Evolutionary conservation across 2,888 invertebrate genomes (phyloP).

Genomic region (Rotaria macrura): DNA sequence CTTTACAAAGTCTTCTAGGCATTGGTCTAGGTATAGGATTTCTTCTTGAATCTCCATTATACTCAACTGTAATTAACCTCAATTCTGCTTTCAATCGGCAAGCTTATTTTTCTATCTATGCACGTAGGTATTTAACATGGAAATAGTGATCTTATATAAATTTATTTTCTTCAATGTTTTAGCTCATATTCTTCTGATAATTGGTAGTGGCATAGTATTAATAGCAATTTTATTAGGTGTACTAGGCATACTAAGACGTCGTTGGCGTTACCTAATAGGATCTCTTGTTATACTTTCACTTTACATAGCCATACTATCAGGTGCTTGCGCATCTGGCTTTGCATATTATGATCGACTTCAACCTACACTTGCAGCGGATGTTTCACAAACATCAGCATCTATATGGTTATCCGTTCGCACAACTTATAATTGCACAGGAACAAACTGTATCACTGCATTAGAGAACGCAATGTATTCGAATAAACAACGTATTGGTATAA

Average conservation of each 20-base stretch:
- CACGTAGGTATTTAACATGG: background rate
- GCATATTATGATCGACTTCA: background rate
- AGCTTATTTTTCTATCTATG: conserved; percentile 15
- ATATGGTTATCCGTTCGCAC: background rate
- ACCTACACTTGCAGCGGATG: background rate
- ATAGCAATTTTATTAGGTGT: background rate
- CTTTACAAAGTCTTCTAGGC: background rate
- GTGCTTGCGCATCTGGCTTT: background rate
- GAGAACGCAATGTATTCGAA: background rate
- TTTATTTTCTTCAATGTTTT: background rate
- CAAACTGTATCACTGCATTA: background rate
- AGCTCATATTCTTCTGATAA: conserved; percentile 13
- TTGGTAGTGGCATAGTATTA: background rate
- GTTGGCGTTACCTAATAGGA: conserved; percentile 11
- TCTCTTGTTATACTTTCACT: background rate
- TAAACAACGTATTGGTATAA: conserved; percentile 21
- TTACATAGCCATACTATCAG: background rate
- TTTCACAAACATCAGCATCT: background rate
- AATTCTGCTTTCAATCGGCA: background rate
- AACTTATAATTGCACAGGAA: conserved; percentile 13
- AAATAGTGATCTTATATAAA: background rate
- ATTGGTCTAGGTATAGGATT: background rate
- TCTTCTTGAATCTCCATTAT: background rate
- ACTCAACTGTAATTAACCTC: background rate
- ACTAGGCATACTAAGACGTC: background rate